Conservation (phyloP, 1,140 invertebrate genomes). For the Adoxophyes honmai region DNA sequence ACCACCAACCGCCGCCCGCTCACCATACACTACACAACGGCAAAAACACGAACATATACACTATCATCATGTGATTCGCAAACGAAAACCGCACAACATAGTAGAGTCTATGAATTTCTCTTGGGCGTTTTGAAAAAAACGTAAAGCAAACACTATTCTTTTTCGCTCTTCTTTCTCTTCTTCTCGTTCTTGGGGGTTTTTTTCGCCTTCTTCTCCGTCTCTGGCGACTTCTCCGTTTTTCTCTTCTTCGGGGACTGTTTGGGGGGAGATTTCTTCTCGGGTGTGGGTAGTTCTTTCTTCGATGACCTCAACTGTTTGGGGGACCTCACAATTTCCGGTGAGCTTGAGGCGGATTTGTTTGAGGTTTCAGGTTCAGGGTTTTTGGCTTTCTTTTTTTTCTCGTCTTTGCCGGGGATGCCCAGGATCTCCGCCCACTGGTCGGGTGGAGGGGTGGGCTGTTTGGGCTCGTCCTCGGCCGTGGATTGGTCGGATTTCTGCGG, state of each 20-base stretch:
- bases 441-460: constrained; percentile 61
- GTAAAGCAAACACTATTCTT: constrained; percentile 69
- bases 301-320: constrained; percentile 58
- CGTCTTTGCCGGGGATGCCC: constrained; percentile 55
- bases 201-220: constrained; percentile 42
- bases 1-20: too few relatives aligned
- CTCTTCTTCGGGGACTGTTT: constrained; percentile 58
- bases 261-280: constrained; percentile 41
- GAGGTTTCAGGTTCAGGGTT: neutral
- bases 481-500: constrained; percentile 47
- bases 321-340: constrained; percentile 34
- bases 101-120: neutral
- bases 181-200: constrained; percentile 47
- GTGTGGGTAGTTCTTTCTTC: constrained; percentile 44
- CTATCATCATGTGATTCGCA: too few relatives aligned
- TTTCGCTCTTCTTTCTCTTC: constrained; percentile 63
- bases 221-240: constrained; percentile 41
- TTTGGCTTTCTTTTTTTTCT: constrained; percentile 30
- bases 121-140: constrained; percentile 42
- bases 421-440: constrained; percentile 71
- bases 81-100: too few relatives aligned
- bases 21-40: too few relatives aligned
- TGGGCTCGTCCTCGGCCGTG: constrained; percentile 43
- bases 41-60: too few relatives aligned
- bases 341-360: constrained; percentile 25